Percentiles rank a stretch among this genome's conserved stretches.
Evolutionary conservation across 1,140 invertebrate species (phyloP).

Genomic region (Aphaenogaster rudis): DNA sequence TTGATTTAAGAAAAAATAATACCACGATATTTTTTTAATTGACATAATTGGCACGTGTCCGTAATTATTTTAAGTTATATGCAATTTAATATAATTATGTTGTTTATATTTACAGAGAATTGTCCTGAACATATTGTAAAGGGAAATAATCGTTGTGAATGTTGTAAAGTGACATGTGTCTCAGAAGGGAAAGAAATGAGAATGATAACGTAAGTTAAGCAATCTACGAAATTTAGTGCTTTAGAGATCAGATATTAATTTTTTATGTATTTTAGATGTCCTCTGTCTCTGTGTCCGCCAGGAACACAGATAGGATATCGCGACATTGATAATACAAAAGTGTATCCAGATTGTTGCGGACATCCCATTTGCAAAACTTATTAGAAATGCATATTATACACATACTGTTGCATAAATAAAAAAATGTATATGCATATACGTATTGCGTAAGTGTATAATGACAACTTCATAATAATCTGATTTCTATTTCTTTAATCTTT

Average conservation of each 20-base stretch:
- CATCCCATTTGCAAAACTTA: background rate
- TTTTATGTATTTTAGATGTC: slow-evolving; percentile 2
- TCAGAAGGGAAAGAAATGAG: background rate
- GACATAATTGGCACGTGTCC: background rate
- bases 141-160: background rate
- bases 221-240: background rate
- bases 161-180: background rate
- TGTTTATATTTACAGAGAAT: background rate
- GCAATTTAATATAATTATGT: background rate
- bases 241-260: background rate
- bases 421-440: background rate
- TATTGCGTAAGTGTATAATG: background rate
- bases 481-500: background rate
- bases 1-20: background rate
- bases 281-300: background rate
- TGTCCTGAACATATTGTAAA: background rate
- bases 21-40: background rate
- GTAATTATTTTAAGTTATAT: background rate
- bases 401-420: background rate
- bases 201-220: background rate
- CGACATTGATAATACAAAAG: background rate
- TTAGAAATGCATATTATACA: background rate
- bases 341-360: background rate
- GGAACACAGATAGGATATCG: background rate
- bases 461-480: background rate